A percentile compares a stretch with the other conserved stretches of the same genome.
Conservation (phyloP, 1,140 invertebrate species). For the Planococcus citri region DNA sequence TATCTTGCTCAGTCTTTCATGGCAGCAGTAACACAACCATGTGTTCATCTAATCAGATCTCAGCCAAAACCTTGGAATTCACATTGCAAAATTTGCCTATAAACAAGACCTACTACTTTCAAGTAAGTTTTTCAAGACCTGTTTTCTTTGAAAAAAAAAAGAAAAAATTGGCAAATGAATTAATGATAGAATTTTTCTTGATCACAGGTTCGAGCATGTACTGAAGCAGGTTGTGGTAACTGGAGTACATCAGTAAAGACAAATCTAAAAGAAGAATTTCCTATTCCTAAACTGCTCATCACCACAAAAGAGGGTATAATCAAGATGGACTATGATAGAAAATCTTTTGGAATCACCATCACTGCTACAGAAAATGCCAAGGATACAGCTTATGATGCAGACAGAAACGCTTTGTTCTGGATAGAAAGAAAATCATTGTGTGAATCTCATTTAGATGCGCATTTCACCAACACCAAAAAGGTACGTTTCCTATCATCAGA, state of each 20-base stretch:
- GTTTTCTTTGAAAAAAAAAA: too few species aligned
- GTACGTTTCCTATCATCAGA: too few species aligned
- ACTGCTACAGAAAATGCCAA: slow-evolving; percentile 22
- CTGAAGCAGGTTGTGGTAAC: slow-evolving; percentile 55
- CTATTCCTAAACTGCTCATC: slow-evolving; percentile 64
- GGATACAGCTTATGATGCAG: slow-evolving; percentile 12
- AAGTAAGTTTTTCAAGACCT: slow-evolving; percentile 37
- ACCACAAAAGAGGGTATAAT: slow-evolving; percentile 54
- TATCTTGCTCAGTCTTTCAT: slow-evolving; percentile 48
- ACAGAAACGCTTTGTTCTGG: neutral
- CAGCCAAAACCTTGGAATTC: slow-evolving; percentile 38
- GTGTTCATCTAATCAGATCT: slow-evolving; percentile 25
- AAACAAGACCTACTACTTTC: slow-evolving; percentile 58
- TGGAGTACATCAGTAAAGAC: slow-evolving; percentile 47
- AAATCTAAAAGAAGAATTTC: slow-evolving; percentile 50
- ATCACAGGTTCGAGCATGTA: slow-evolving; percentile 60
- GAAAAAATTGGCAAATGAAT: neutral
- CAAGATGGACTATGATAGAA: slow-evolving; percentile 57
- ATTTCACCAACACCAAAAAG: neutral
- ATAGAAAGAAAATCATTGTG: neutral
- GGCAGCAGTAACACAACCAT: neutral
- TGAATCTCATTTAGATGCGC: neutral
- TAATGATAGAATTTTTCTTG: slow-evolving; percentile 14
- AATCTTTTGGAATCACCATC: slow-evolving; percentile 37
- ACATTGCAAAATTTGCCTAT: slow-evolving; percentile 41